Base-by-base conservation (phyloP, 2,888 invertebrate species). In the Scaptodrosophila latifasciaeformis region DNA sequence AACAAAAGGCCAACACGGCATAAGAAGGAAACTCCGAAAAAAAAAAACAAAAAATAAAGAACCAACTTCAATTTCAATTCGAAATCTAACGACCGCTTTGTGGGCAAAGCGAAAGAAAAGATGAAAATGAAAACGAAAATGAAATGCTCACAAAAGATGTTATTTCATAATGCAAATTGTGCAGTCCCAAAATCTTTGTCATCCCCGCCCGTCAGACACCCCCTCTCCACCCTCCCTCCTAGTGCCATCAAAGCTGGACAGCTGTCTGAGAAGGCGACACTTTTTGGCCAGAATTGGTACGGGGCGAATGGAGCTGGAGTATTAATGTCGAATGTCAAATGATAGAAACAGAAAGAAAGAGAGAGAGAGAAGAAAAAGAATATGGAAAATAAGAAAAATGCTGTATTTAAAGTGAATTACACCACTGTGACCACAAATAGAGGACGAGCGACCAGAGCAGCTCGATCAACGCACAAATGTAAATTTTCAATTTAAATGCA, bases 401-500 rank as follows among this genome's bases (percentile, higher is more conserved):
- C 55, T 76, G 80, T 67, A 82, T 83, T 84, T 85, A 84, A 83
- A 84, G 81, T 83, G 83, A 85, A 86, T 85, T 85, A 83, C 76
- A 83, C 85, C 85, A 84, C 82, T 86, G 86, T 86, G 86, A 83
- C 84, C 84, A 81, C 82, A 81, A 64, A 65, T 49, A 39, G 44
- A 59, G 55, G 43, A 53, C 62, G 55, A 6, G 47, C 30, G 19
- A 37, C 19, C 2, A 35, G 40, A 21, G 27, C 9, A 37, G 13
- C 61, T 67, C 67, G 70, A 70, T 75, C 71, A 66, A 58, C 62
- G 35, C 48, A 81, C 83, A 84, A 85, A 85, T 86, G 85, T 86
- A 86, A 83, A 86, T 86, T 86, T 86, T 86, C 86, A 86, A 86
- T 86, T 86, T 86, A 86, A 86, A 86, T 86, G 86, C 86, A 86